Evolutionary conservation across 2,113 vertebrate species (phyloP).

Genomic region (Muntiacus reevesi): DNA sequence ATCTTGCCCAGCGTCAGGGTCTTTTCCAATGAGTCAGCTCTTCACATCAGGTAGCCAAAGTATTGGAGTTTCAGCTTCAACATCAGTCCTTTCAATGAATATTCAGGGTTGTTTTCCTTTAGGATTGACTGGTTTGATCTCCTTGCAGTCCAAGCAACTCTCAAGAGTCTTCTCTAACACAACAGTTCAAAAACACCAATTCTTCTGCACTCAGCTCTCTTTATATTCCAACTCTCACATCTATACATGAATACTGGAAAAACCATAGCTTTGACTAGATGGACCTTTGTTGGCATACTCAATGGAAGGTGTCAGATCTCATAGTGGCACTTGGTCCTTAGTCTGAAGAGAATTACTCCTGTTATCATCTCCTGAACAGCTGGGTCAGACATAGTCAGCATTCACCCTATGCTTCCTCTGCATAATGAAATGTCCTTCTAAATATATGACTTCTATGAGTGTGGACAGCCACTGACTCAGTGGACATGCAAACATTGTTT

Average conservation of each 20-base stretch:
- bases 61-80: not conserved
- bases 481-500: not conserved
- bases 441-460: not conserved
- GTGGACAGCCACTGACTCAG: not conserved
- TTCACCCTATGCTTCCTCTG: not conserved
- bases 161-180: not conserved
- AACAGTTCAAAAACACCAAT: not conserved
- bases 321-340: not conserved
- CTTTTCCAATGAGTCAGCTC: not conserved
- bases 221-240: not conserved
- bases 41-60: not conserved
- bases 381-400: not conserved
- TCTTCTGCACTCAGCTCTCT: not conserved
- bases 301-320: not conserved
- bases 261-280: not conserved
- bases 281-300: not conserved
- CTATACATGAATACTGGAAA: not conserved
- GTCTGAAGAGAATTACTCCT: not conserved
- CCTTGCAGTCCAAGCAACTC: not conserved
- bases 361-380: not conserved
- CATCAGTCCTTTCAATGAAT: not conserved
- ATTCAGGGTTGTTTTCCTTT: not conserved
- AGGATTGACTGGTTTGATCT: not conserved
- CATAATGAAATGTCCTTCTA: not conserved
- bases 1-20: not conserved